Percentiles rank a stretch among this genome's conserved stretches.
Conservation (phyloP, 2,797 vertebrate genomes). For the Macropus fuliginosus region DNA sequence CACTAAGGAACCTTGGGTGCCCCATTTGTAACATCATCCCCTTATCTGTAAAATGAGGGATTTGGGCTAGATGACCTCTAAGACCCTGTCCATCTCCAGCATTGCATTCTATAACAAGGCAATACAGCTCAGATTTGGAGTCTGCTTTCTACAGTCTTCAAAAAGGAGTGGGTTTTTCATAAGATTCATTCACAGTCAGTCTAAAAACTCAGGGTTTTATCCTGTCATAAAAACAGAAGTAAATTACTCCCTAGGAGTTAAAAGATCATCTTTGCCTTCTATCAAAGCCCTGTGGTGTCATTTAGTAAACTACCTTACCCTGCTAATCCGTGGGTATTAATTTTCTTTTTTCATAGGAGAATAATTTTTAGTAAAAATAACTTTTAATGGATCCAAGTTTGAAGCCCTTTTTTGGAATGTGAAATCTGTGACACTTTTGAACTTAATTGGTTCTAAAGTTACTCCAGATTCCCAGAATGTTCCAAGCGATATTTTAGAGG, state of each 20-base stretch:
- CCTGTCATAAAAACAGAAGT: not conserved
- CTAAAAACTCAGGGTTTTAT: not conserved
- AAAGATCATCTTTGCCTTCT: not conserved
- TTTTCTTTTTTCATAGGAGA: not conserved
- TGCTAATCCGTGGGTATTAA: constrained; percentile 1
- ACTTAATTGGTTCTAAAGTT: constrained; percentile 19
- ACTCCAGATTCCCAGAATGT: constrained; percentile 6
- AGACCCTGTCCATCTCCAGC: not conserved
- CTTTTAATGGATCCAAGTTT: not conserved
- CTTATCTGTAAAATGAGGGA: not conserved
- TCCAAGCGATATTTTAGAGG: not conserved
- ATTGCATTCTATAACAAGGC: not conserved
- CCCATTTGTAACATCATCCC: not conserved
- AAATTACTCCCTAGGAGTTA: not conserved
- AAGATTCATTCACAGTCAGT: constrained; percentile 7
- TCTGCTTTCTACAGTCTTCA: not conserved
- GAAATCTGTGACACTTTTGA: constrained; percentile 15
- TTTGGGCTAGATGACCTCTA: not conserved
- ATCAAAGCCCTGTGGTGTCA: not conserved
- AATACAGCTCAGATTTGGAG: not conserved
- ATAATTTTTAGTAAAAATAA: constrained; percentile 9
- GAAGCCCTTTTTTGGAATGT: constrained; percentile 31
- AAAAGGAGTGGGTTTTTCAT: not conserved
- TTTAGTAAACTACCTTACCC: not conserved
- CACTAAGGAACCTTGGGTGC: too few species aligned